phyloP scores from a whole-genome alignment of 2,797 vertebrate genomes.

The Xiphophorus birchmanni region DNA sequence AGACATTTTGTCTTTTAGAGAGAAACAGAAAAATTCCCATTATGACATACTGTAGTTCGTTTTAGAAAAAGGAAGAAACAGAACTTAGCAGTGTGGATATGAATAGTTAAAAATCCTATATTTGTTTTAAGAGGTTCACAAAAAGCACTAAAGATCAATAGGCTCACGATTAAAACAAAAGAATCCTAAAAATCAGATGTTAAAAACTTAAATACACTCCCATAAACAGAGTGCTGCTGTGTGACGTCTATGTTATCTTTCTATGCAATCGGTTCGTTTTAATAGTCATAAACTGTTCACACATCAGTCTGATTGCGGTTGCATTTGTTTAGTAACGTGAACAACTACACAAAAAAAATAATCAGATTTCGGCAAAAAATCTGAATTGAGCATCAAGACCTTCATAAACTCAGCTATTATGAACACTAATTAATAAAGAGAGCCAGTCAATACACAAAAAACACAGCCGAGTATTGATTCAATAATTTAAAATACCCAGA shows the following conservation, averaged over 20 bases:
- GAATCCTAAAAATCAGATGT: neutral
- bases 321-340: too few species aligned
- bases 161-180: neutral
- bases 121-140: neutral
- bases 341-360: too few species aligned
- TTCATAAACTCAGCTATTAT: too few species aligned
- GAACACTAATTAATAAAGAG: too few species aligned
- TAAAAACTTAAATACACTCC: neutral
- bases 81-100: neutral
- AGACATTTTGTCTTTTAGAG: neutral
- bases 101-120: neutral
- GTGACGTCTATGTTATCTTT: too few species aligned
- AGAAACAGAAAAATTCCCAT: neutral
- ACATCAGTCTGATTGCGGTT: too few species aligned
- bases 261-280: too few species aligned
- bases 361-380: too few species aligned
- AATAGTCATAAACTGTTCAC: too few species aligned
- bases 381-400: too few species aligned
- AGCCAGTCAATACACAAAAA: too few species aligned
- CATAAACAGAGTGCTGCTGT: neutral
- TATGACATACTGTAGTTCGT: neutral
- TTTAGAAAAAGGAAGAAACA: neutral
- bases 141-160: neutral
- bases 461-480: neutral
- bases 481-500: neutral